phyloP scores from a whole-genome alignment of 1,140 invertebrate genomes.

The Leucophenga varia region DNA sequence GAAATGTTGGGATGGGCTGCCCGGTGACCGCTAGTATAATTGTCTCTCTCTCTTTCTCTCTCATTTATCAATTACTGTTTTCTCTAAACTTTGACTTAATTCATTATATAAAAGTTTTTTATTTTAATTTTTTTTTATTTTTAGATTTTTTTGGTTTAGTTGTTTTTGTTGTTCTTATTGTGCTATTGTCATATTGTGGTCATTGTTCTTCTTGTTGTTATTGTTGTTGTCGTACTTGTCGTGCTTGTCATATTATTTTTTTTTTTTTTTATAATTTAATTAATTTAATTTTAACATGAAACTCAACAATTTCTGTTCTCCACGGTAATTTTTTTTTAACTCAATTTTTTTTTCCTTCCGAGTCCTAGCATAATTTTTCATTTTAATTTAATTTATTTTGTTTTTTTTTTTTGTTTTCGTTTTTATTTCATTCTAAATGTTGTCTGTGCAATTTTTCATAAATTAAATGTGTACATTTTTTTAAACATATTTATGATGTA shows the following conservation, averaged over 20 bases:
- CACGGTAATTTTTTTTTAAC: neutral
- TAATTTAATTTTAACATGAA: conserved; percentile 54
- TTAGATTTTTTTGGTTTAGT: no score
- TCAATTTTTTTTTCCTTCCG: conserved; percentile 23
- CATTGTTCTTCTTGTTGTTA: conserved; percentile 13
- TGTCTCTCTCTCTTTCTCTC: conserved; percentile 16
- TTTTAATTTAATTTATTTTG: conserved; percentile 1
- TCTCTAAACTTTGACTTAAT: conserved; percentile 22
- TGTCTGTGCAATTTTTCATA: neutral
- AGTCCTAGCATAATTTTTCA: conserved; percentile 37
- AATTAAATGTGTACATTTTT: conserved; percentile 18
- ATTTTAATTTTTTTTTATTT: no score
- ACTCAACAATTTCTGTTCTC: conserved; percentile 52
- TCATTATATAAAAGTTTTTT: neutral
- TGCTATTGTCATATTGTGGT: neutral
- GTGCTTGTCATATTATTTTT: neutral
- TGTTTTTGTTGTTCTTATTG: conserved; percentile 18
- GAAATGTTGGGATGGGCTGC: conserved; percentile 58
- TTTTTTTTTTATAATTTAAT: conserved; percentile 46
- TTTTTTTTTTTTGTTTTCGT: conserved; percentile 15
- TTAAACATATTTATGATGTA: conserved; percentile 6
- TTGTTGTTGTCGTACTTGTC: conserved; percentile 2
- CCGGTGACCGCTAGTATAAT: conserved; percentile 57
- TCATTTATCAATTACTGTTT: conserved; percentile 53
- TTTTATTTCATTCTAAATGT: conserved; percentile 21